phyloP scores from a whole-genome alignment of 1,140 invertebrate species.

The Hormaphis cornu region DNA sequence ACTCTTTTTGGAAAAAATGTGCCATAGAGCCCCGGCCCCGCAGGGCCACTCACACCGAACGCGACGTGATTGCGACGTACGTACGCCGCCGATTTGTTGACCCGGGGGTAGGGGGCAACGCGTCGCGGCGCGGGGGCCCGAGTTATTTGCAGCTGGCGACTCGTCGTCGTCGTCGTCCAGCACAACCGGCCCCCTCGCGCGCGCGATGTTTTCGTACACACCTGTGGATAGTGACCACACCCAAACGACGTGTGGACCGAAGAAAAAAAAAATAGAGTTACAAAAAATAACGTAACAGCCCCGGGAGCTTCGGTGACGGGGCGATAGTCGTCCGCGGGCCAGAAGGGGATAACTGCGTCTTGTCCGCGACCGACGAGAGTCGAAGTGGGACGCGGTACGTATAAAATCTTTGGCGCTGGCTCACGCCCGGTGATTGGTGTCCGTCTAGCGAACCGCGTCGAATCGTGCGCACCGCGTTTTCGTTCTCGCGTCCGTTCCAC shows the following conservation, averaged over 20 bases:
- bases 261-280: too few species aligned
- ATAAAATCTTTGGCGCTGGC: slow-evolving; percentile 20
- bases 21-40: too few species aligned
- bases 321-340: slow-evolving; percentile 4
- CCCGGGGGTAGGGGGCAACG: too few species aligned
- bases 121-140: too few species aligned
- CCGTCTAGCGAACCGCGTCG: slow-evolving; percentile 26
- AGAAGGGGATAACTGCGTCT: slow-evolving; percentile 6
- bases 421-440: slow-evolving; percentile 17
- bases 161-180: too few species aligned
- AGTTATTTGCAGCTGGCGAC: too few species aligned
- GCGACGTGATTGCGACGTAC: too few species aligned
- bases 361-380: neutral
- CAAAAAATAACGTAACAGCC: too few species aligned
- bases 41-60: too few species aligned
- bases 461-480: slow-evolving; percentile 15
- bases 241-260: slow-evolving; percentile 20
- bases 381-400: slow-evolving; percentile 23
- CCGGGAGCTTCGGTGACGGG: slow-evolving; percentile 7
- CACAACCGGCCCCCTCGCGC: slow-evolving; percentile 9
- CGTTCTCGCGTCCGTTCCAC: neutral
- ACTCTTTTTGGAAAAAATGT: too few species aligned
- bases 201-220: too few species aligned
- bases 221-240: slow-evolving; percentile 23
- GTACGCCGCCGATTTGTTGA: too few species aligned